Evolutionary conservation across 53 echinoderm and acorn worm species (phyloP), one percentile per base, ranked within the genome.

Genomic region (Paracentrotus lividus): DNA sequence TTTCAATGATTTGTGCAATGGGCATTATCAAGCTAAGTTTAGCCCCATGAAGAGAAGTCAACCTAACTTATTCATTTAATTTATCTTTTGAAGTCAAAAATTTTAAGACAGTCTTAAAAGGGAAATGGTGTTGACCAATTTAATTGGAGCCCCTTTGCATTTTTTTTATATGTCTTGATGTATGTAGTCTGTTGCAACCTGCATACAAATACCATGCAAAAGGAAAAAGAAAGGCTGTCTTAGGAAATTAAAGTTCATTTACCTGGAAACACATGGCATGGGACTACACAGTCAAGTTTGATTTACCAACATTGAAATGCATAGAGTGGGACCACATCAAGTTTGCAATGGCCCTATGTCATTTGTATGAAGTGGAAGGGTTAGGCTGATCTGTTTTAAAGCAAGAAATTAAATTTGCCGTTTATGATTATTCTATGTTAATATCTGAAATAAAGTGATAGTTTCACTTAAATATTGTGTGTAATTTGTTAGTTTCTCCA

Each of bases 401-500:
- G 33, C 13, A 67, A 67, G 32, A 67, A 57, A 13, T 0, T 57
- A 21, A 12, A 10, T 29, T 64, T 64, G 64, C 8, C 2, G 29
- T 64, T 29, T 42, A 18, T 42, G 76, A 40, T 76, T 76, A 76
- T 34, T 47, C 81, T 49, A 3, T 49, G n/a, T 81, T 14, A 5
- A 9, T 16, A 81, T 47, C 81, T 81, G 81, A 81, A 81, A 81
- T 81, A 81, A n/a, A 45, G 81, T 81, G 81, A 81, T 81, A n/a
- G 16, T 45, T n/a, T 81, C 81, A 81, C 47, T 47, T 14, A 47
- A 49, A 81, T 81, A 81, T 45, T 81, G 26, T 81, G 16, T 81
- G 81, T 81, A 81, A n/a, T 5, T n/a, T 81, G 47, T 81, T n/a
- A 33, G n/a, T n/a, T 81, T 81, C 81, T 81, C 81, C 81, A 81